A percentile compares a stretch with the other conserved stretches of the same genome.
Evolutionary conservation across 2,888 invertebrate species (phyloP).

Genomic region (Mesorhabditis sp.): DNA sequence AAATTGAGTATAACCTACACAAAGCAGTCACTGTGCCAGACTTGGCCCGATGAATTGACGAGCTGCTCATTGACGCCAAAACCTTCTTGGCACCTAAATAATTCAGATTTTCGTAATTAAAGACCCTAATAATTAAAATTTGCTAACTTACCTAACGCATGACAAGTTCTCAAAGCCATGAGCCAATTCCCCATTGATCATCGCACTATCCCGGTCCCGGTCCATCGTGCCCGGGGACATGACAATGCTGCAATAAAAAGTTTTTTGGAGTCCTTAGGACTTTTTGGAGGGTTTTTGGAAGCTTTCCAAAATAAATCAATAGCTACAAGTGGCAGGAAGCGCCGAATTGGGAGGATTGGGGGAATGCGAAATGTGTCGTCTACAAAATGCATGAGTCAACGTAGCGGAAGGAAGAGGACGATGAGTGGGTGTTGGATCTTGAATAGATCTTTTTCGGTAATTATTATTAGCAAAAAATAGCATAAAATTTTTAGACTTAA

Average conservation of each 20-base stretch:
- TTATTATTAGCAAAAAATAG: no score
- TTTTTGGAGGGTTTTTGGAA: not conserved
- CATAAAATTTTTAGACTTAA: no score
- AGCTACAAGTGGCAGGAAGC: not conserved
- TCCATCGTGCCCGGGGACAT: slow-evolving; percentile 45
- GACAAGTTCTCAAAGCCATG: slow-evolving; percentile 51
- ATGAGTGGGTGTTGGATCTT: not conserved
- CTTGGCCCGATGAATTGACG: slow-evolving; percentile 93
- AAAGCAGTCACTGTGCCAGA: slow-evolving; percentile 98
- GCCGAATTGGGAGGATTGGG: not conserved
- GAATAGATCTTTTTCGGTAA: no score
- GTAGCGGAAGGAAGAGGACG: not conserved
- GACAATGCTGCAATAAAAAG: not conserved
- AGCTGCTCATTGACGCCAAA: slow-evolving; percentile 95
- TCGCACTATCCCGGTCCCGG: slow-evolving; percentile 25
- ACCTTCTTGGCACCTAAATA: slow-evolving; percentile 89
- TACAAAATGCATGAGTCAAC: not conserved
- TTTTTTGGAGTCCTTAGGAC: not conserved
- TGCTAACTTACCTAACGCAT: slow-evolving; percentile 37
- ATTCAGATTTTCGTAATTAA: not conserved
- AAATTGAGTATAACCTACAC: slow-evolving; percentile 70
- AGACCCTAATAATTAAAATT: not conserved
- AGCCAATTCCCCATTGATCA: slow-evolving; percentile 43
- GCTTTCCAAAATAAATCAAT: not conserved
- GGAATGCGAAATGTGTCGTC: not conserved